phyloP scores from a whole-genome alignment of 2,113 vertebrate genomes.

The Micromys minutus region DNA sequence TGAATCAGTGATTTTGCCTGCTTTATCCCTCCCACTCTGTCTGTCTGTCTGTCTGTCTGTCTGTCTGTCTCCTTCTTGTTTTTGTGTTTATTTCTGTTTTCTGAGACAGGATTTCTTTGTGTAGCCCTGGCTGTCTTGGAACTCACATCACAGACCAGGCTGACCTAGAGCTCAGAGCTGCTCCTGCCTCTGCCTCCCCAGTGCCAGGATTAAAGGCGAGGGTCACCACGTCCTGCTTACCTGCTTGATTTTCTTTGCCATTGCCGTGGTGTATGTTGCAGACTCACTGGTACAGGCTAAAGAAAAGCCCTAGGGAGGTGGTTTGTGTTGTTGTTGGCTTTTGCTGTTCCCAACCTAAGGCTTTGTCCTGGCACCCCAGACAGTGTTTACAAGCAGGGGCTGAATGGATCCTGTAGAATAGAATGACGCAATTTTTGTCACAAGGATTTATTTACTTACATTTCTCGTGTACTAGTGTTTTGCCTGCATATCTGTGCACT shows the following conservation, averaged over 20 bases:
- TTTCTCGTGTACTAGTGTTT: neutral
- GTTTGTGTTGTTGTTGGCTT: neutral
- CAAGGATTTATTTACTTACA: neutral
- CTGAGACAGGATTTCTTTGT: neutral
- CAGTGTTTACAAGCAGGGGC: neutral
- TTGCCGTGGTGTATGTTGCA: neutral
- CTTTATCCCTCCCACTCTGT: neutral
- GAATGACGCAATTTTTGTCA: neutral
- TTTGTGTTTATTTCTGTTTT: neutral
- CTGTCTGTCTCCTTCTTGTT: neutral
- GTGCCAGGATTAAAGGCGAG: neutral
- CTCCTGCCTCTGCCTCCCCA: too few species aligned
- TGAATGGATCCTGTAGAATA: neutral
- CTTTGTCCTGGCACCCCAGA: neutral
- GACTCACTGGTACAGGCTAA: too few species aligned
- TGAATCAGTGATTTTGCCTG: neutral
- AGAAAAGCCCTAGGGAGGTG: neutral
- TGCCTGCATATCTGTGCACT: neutral
- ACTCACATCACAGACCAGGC: neutral
- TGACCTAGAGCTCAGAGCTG: neutral
- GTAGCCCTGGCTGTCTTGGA: neutral
- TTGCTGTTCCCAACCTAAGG: neutral
- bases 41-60: too few species aligned
- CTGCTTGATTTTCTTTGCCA: neutral
- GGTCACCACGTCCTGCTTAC: too few species aligned